Evolutionary conservation across 2,888 invertebrate genomes (phyloP), one percentile per base, ranked within the genome.

Genomic region (Polydesmus complanatus): DNA sequence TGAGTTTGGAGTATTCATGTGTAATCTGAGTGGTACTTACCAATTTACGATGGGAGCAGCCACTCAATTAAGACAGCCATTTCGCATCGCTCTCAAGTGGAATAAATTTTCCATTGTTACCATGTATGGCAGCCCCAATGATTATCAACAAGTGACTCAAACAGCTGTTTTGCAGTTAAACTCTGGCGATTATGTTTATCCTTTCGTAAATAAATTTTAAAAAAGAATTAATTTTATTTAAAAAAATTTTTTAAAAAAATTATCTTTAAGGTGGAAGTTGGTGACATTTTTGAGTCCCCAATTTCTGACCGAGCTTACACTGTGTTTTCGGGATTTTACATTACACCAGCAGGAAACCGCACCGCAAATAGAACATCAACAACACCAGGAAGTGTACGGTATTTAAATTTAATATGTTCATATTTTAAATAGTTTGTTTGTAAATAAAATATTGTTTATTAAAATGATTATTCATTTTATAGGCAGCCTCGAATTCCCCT

Each of bases 1-100:
- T 2, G 63, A 63, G 21, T 63, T 59, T 52, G 63, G 63, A 14
- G 63, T 61, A 18, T 63, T 63, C 25, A 57, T 62, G 19, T 60
- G 60, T 27, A 56, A 60, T 37, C 22, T 48, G n/a, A 56, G 37
- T 2, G 63, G 63, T 53, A 49, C 61, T 14, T 63, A 63, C 50
- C 26, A 60, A 11, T 63, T 63, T 53, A 53, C 61, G 11, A 25
- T 63, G 18, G 50, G 60, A 18, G 62, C 63, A 2, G 56, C 63
- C 1, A 63, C 63, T 8, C 63, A 63, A 22, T 60, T 51, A 2
- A 25, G 51, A 1, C 49, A 60, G 18, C 62, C 63, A 22, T 63
- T 62, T 48, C 51, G 63, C 0, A 62, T 63, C 49, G 61, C 62
- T 49, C 25, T 63, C 18, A 63, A 63, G 25, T 37, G 27, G 18